Base-by-base conservation (phyloP, 2,113 vertebrate species). In the Apeltes quadracus region DNA sequence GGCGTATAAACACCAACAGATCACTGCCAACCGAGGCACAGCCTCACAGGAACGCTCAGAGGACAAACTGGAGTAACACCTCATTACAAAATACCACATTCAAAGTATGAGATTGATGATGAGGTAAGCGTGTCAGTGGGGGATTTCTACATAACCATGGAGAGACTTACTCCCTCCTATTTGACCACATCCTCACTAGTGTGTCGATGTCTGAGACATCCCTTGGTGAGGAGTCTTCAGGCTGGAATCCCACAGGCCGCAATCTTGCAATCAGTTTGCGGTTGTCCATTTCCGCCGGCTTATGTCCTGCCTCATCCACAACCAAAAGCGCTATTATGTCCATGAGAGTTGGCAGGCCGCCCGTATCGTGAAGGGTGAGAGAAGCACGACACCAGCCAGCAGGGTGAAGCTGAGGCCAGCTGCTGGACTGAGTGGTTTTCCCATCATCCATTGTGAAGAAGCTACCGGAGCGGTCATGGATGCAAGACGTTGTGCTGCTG, bases 211-310 rank as follows among this genome's bases (percentile, higher is more conserved):
- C 84, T 46, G 68, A 87, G 83, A 76, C 83, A 69, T 87, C 67
- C 72, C 38, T 63, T 10, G 23, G 38, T 66, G 12, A 57, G 29
- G 56, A 83, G 61, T 84, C 74, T 67, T 87, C 76, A 79, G 69
- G 44, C 76, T 87, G 66, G 83, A 86, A 92, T 87, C 85, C 61
- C 81, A 61, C 88, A 78, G 85, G 79, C 83, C 74, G 58, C 66
- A 79, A 65, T 90, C 71, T 83, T 66, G 76, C 83, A 88, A 89
- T 87, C 90, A 89, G 72, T 76, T 75, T 83, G 87, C 39, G 87
- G 89, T 85, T 51, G 63, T 84, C 69, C 84, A 53, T 86, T 77
- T 83, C 72, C 84, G 82, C 75, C 83, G 76, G 27, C 65, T 38
- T 67, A 39, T 51, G 86, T 85, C 82, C 86, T 84, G 77, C 78